Base-by-base conservation (phyloP, 2,888 invertebrate species). In the Ornithoptera priamus region DNA sequence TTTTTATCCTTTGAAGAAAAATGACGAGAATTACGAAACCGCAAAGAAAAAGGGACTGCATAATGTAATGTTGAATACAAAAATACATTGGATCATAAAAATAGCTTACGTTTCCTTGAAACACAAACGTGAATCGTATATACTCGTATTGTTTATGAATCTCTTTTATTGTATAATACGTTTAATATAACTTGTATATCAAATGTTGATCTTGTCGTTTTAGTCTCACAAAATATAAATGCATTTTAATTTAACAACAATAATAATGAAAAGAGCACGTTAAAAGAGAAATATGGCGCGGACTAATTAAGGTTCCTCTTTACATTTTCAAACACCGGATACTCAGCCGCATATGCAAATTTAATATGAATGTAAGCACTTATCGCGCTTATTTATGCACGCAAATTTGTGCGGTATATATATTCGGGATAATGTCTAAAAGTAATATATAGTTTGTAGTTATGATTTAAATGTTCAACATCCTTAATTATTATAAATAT, bases 341-440 rank as follows among this genome's bases (percentile, higher is more conserved):
- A 67, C 62, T 59, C 66, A 63, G 59, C 66, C 67, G 39, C 39
- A 62, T 70, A 70, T 70, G 70, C 67, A 70, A 63, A 70, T 67
- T 70, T 67, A 70, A 70, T 67, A 63, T 50, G 63, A 70, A 70
- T 70, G 64, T 64, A 67, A 70, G 67, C 61, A 70, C 66, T 70
- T 67, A 70, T 63, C 62, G 62, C 53, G 59, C 53, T 63, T 70
- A 70, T 70, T 70, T 67, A 64, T 70, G 63, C 42, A 6, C 67
- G 56, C 59, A 70, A 67, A 70, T 50, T 50, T 50, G 18, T 70
- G 59, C 62, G 66, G n/a, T 57, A 20, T 17, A 46, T 62, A 69
- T 70, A 61, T 65, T 63, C 63, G 30, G 70, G 67, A 63, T 60
- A 67, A 67, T 64, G 67, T 67, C 60, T 36, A 36, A 58, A 62